phyloP scores from a whole-genome alignment of 2,888 invertebrate species.

The Dendrolimus pini region DNA sequence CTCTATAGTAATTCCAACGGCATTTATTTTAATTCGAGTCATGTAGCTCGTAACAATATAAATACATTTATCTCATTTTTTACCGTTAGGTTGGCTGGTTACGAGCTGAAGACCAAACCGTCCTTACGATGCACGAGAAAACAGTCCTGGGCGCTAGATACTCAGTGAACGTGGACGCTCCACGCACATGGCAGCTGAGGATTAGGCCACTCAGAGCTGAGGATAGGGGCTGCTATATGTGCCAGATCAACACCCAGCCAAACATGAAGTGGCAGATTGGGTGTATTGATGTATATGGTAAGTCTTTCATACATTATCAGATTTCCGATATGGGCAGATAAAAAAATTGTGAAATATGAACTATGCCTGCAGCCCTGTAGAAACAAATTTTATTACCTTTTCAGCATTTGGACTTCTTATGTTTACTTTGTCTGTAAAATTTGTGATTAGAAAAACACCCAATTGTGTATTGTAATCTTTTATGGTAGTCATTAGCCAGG shows the following conservation, averaged over 20 bases:
- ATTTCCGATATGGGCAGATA: not conserved
- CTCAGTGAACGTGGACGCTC: conserved; percentile 87
- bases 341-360: no score
- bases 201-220: conserved; percentile 88
- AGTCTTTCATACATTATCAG: conserved; percentile 33
- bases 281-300: conserved; percentile 92
- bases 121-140: conserved; percentile 88
- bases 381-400: no score
- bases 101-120: conserved; percentile 93
- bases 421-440: no score
- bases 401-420: no score
- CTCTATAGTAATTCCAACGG: no score
- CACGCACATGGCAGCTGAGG: conserved; percentile 90
- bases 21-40: no score
- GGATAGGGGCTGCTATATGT: conserved; percentile 94
- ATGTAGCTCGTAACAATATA: no score
- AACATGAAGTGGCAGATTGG: conserved; percentile 92
- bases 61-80: conserved; percentile 1
- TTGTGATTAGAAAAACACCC: no score
- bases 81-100: conserved; percentile 89
- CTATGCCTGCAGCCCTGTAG: no score
- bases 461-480: no score
- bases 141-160: conserved; percentile 91
- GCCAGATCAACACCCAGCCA: conserved; percentile 90
- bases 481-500: no score